These are phyloP conservation scores for Picathartes gymnocephalus DNA, from an alignment of 2,113 vertebrate species.

Conservation along the genomic window DNA sequence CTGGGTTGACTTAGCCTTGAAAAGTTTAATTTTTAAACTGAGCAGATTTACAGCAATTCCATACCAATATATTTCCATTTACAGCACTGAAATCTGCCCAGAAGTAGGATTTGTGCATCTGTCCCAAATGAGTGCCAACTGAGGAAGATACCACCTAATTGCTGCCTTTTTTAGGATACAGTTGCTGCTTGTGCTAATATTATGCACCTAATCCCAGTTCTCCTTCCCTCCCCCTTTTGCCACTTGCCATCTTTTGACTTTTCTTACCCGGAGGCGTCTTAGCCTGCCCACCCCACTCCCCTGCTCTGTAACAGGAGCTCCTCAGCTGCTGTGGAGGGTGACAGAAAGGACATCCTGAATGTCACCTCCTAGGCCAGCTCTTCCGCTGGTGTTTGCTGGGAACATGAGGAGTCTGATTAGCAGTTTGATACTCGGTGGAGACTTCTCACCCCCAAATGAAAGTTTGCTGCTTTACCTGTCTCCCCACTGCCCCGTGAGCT, in stretches of 20 bases:
- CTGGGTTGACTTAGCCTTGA: background rate
- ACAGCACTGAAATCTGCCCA: conserved; percentile 9
- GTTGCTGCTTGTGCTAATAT: conserved; percentile 29
- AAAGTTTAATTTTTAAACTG: background rate
- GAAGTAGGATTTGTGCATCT: conserved; percentile 3
- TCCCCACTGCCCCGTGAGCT: background rate
- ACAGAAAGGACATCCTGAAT: conserved; percentile 62
- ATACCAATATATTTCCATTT: background rate
- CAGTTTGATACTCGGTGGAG: background rate
- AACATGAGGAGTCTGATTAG: background rate
- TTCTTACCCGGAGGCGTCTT: conserved; percentile 38
- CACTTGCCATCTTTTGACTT: conserved; percentile 5
- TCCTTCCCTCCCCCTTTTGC: conserved; percentile 16
- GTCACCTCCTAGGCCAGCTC: background rate
- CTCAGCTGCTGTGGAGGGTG: conserved; percentile 69
- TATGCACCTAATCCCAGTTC: background rate
- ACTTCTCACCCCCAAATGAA: background rate
- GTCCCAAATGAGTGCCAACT: background rate
- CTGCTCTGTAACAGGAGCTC: conserved; percentile 68
- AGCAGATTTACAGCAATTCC: background rate
- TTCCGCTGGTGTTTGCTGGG: background rate
- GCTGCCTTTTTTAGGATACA: background rate
- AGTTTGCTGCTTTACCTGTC: background rate
- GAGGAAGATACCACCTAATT: background rate
- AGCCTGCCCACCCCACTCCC: conserved; percentile 46